Conservation (phyloP, 53 echinoderm and acorn worm genomes). For the Echinometra lucunter region DNA sequence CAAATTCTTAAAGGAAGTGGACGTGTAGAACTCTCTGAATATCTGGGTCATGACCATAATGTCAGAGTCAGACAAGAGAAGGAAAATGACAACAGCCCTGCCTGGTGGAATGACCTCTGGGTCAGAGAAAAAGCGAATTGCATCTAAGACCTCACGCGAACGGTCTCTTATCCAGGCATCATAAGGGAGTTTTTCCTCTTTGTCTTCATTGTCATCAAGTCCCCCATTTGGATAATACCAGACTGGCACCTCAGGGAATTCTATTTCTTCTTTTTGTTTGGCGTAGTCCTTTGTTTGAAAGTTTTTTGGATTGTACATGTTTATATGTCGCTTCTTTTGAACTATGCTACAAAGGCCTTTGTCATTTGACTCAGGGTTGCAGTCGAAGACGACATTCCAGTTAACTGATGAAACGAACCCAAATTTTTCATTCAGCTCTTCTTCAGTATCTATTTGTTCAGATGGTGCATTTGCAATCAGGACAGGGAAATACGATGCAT, state of each 20-base stretch:
- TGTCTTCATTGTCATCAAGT: constrained; percentile 41
- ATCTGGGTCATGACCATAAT: constrained; percentile 74
- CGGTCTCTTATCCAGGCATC: constrained; percentile 73
- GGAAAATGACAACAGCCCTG: constrained; percentile 74
- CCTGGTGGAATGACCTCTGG: constrained; percentile 76
- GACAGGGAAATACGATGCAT: constrained; percentile 70
- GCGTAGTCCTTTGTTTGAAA: neutral
- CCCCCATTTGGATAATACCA: constrained; percentile 86
- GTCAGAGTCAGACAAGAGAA: constrained; percentile 76
- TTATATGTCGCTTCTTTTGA: constrained; percentile 44
- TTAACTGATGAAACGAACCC: constrained; percentile 72
- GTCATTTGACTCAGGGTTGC: constrained; percentile 67
- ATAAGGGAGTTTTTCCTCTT: constrained; percentile 40
- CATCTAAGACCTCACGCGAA: constrained; percentile 63
- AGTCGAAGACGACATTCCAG: constrained; percentile 79
- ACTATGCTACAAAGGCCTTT: constrained; percentile 73
- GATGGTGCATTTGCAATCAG: constrained; percentile 71
- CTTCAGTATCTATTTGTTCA: neutral
- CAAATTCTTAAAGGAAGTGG: constrained; percentile 51
- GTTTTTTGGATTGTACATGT: constrained; percentile 47
- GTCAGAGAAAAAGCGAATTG: constrained; percentile 74
- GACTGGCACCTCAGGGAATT: constrained; percentile 70
- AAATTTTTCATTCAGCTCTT: constrained; percentile 44
- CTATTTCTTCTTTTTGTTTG: constrained; percentile 42
- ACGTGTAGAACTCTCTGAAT: constrained; percentile 72